Conservation (phyloP, 2,797 vertebrate genomes). For the Muscicapa comitata region DNA sequence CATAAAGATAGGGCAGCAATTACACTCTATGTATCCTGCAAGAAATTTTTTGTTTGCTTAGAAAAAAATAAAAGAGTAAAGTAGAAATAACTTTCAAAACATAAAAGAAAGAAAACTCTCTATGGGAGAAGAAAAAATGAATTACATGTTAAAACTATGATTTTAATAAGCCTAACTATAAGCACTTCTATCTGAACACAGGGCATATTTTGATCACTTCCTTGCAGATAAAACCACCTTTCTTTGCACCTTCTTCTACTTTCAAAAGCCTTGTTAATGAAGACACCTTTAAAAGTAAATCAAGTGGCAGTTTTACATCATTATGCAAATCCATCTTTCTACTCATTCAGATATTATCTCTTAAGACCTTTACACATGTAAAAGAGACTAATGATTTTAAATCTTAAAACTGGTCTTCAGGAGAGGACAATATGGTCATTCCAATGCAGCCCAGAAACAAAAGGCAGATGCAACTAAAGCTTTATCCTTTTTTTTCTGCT, state of each 20-base stretch:
- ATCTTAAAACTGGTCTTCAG: slow-evolving; percentile 32
- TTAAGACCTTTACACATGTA: slow-evolving; percentile 45
- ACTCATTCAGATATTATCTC: slow-evolving; percentile 50
- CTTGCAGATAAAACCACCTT: neutral
- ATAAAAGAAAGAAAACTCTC: neutral
- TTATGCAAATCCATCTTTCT: slow-evolving; percentile 46
- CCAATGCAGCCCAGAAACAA: slow-evolving; percentile 36
- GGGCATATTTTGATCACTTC: neutral
- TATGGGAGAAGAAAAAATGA: neutral
- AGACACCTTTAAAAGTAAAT: slow-evolving; percentile 43
- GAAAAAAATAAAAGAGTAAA: neutral
- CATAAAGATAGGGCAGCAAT: neutral
- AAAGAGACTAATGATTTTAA: slow-evolving; percentile 56
- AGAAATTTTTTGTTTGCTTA: neutral
- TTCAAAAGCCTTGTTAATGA: neutral
- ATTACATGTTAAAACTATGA: neutral
- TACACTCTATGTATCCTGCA: neutral
- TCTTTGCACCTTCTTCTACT: neutral
- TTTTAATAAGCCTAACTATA: neutral
- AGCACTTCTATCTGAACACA: neutral
- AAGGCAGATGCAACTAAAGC: slow-evolving; percentile 53
- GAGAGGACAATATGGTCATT: slow-evolving; percentile 43
- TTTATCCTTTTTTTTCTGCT: slow-evolving; percentile 35
- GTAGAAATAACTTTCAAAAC: neutral
- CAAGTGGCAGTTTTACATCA: neutral